phyloP scores from a whole-genome alignment of 2,888 invertebrate genomes.

The Sarcophaga subvicina region DNA sequence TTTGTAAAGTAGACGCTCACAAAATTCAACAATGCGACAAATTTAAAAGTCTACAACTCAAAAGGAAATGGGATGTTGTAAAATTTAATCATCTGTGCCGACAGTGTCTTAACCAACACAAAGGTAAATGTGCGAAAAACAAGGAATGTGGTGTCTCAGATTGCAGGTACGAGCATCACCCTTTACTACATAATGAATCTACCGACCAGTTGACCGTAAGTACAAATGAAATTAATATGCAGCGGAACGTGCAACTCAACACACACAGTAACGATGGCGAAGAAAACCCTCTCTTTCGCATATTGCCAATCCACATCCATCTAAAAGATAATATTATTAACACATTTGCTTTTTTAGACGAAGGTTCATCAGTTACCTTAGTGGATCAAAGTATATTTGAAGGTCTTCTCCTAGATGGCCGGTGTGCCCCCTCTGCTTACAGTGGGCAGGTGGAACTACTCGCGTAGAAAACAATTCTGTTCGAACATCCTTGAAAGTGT shows the following conservation, averaged over 20 bases:
- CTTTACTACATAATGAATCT: slow-evolving; percentile 1
- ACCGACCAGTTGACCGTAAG: slow-evolving; percentile 7
- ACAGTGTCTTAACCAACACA: slow-evolving; percentile 31
- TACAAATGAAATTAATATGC: slow-evolving; percentile 17
- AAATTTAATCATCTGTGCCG: slow-evolving; percentile 18
- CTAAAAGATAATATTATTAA: not conserved
- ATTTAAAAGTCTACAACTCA: not conserved
- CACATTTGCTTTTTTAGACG: slow-evolving; percentile 34
- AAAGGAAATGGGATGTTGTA: not conserved
- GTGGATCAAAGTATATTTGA: slow-evolving; percentile 22
- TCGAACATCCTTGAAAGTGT: slow-evolving; percentile 22
- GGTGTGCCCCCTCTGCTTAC: slow-evolving; percentile 30
- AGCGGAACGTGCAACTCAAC: slow-evolving; percentile 13
- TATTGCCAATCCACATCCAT: slow-evolving; percentile 15
- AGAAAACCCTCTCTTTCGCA: slow-evolving; percentile 1
- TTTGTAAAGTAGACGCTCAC: not conserved
- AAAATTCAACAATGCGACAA: slow-evolving; percentile 6
- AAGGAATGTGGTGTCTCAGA: slow-evolving; percentile 22
- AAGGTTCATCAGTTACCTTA: slow-evolving; percentile 17
- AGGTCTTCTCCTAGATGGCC: slow-evolving; percentile 24
- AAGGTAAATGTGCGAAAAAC: not conserved
- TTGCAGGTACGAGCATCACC: slow-evolving; percentile 20
- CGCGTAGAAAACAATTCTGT: slow-evolving; percentile 14
- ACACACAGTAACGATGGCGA: not conserved
- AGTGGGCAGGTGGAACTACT: slow-evolving; percentile 33